A percentile compares a stretch with the other conserved stretches of the same genome.
Conservation (phyloP, 2,797 vertebrate species). For the Lagorchestes hirsutus region DNA sequence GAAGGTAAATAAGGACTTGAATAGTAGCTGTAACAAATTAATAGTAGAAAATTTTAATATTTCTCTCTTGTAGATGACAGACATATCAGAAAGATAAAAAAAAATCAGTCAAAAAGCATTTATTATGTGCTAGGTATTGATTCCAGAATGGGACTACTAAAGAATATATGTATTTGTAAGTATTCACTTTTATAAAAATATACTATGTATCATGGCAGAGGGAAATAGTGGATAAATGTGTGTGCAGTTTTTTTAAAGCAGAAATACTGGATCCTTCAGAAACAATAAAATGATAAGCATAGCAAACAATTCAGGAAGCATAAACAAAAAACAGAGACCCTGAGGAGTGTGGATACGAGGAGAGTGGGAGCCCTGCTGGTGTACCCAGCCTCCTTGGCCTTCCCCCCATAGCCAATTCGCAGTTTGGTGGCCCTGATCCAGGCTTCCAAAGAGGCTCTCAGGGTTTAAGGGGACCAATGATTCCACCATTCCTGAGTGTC, state of each 20-base stretch:
- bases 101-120: not conserved
- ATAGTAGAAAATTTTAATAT: not conserved
- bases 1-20: not conserved
- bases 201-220: not conserved
- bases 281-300: not conserved
- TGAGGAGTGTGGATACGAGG: too few relatives aligned
- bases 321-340: not conserved
- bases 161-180: not conserved
- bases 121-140: not conserved
- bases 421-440: too few relatives aligned
- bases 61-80: not conserved
- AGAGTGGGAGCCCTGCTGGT: too few relatives aligned
- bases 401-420: too few relatives aligned
- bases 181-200: not conserved
- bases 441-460: too few relatives aligned
- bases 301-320: not conserved
- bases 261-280: not conserved
- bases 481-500: too few relatives aligned
- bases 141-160: not conserved
- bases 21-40: not conserved
- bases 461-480: too few relatives aligned
- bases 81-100: not conserved
- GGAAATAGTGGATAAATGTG: not conserved
- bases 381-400: too few relatives aligned
- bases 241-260: not conserved